Conservation (phyloP, 2,797 vertebrate species). For the Gobio occitaniae region DNA sequence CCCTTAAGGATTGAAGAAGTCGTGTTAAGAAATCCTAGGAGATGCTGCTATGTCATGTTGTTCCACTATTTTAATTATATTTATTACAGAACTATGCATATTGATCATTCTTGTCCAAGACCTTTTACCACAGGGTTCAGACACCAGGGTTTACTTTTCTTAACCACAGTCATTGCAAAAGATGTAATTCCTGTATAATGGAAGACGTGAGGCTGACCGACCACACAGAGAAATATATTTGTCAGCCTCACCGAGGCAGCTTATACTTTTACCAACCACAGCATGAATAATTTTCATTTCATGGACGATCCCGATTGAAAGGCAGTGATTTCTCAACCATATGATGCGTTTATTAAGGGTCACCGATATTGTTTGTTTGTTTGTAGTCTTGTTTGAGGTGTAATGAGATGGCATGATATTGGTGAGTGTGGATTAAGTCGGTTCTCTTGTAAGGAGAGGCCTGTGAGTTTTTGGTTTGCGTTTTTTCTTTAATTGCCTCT, state of each 20-base stretch:
- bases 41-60: too few species aligned
- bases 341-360: constrained; percentile 29
- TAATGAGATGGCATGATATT: constrained; percentile 26
- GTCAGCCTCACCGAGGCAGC: not conserved
- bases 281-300: constrained; percentile 19
- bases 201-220: not conserved
- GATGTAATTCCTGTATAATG: not conserved
- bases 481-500: constrained; percentile 62
- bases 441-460: not conserved
- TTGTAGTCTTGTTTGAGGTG: constrained; percentile 24
- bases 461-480: constrained; percentile 63
- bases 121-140: constrained; percentile 23
- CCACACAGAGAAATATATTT: constrained; percentile 16
- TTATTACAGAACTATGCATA: constrained; percentile 4
- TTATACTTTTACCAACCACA: constrained; percentile 28
- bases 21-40: not conserved
- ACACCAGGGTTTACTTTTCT: constrained; percentile 47
- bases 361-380: constrained; percentile 6
- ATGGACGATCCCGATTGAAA: constrained; percentile 13
- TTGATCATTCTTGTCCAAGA: constrained; percentile 17
- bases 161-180: constrained; percentile 28
- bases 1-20: constrained; percentile 8
- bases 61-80: not conserved
- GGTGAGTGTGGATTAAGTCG: not conserved
- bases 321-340: constrained; percentile 25